Evolutionary conservation across 1,140 invertebrate genomes (phyloP).

Genomic region (Teleopsis dalmanni): DNA sequence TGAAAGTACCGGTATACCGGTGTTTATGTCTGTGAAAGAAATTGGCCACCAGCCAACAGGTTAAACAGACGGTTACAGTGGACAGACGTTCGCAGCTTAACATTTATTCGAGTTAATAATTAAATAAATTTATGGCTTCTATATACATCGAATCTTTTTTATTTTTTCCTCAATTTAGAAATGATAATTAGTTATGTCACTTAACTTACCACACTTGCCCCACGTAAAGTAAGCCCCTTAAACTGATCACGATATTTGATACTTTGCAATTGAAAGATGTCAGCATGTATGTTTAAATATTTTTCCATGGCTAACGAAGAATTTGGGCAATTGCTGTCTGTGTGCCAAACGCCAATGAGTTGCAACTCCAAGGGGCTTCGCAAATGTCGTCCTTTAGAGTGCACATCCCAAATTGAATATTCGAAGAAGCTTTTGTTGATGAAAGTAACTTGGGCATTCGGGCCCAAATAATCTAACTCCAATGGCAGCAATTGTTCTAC

Average conservation of each 20-base stretch:
- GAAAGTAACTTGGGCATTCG: constrained; percentile 31
- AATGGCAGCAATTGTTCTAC: constrained; percentile 15
- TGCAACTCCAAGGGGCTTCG: neutral
- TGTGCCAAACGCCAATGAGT: neutral
- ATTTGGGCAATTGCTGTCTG: neutral
- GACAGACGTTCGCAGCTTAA: too few species aligned
- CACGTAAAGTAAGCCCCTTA: neutral
- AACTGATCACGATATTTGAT: neutral
- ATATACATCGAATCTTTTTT: too few species aligned
- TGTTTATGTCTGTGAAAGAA: too few species aligned
- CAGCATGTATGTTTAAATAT: neutral
- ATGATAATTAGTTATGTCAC: too few species aligned
- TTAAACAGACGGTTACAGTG: too few species aligned
- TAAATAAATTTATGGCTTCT: too few species aligned
- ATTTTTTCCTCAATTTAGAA: too few species aligned
- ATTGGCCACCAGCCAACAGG: too few species aligned
- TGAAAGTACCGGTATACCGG: too few species aligned
- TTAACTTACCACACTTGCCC: neutral
- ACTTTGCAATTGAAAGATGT: neutral
- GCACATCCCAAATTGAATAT: constrained; percentile 28
- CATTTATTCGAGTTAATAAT: too few species aligned
- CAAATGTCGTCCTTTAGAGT: constrained; percentile 32
- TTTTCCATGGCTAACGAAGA: too few species aligned
- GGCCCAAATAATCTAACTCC: constrained; percentile 26
- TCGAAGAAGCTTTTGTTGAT: constrained; percentile 18